A percentile compares a stretch with the other conserved stretches of the same genome.
These are phyloP conservation scores for Coranthus polyacanthus DNA, from an alignment of 2,797 vertebrate species.

Conservation along the genomic window DNA sequence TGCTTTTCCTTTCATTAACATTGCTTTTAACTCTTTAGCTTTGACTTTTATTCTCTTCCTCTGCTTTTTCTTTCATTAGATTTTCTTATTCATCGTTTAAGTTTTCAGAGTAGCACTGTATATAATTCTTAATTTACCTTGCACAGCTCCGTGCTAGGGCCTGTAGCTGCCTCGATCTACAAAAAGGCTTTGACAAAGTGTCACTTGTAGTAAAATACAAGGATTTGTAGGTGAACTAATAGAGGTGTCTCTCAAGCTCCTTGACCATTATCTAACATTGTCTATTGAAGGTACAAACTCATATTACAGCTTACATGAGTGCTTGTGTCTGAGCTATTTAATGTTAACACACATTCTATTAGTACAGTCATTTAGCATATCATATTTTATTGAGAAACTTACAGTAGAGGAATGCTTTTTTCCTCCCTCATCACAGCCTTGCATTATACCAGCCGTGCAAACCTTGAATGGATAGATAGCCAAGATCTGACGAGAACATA, in stretches of 20 bases:
- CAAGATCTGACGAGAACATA: conserved; percentile 9
- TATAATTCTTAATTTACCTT: conserved; percentile 3
- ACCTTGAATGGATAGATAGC: conserved; percentile 36
- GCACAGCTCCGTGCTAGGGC: background rate
- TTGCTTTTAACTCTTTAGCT: no score
- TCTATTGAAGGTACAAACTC: conserved; percentile 31
- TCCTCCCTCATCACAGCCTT: background rate
- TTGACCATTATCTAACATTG: conserved; percentile 32
- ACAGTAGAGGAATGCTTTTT: conserved; percentile 10
- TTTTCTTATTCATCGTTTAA: conserved; percentile 17
- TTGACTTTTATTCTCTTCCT: background rate
- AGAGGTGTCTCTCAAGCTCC: conserved; percentile 27
- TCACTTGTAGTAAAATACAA: conserved; percentile 24
- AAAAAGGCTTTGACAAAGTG: conserved; percentile 22
- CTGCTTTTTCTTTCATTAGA: conserved; percentile 6
- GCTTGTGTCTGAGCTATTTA: conserved; percentile 15
- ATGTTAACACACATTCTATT: conserved; percentile 4
- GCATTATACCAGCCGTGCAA: conserved; percentile 14
- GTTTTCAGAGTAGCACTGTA: conserved; percentile 17
- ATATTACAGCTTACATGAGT: conserved; percentile 16
- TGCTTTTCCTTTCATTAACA: conserved; percentile 8
- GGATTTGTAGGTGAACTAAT: conserved; percentile 25
- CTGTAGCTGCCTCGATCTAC: conserved; percentile 9
- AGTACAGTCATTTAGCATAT: background rate
- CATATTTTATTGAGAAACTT: conserved; percentile 24